Evolutionary conservation across 35 echinoderm and acorn worm species (phyloP).

Genomic region (Anneissia japonica): DNA sequence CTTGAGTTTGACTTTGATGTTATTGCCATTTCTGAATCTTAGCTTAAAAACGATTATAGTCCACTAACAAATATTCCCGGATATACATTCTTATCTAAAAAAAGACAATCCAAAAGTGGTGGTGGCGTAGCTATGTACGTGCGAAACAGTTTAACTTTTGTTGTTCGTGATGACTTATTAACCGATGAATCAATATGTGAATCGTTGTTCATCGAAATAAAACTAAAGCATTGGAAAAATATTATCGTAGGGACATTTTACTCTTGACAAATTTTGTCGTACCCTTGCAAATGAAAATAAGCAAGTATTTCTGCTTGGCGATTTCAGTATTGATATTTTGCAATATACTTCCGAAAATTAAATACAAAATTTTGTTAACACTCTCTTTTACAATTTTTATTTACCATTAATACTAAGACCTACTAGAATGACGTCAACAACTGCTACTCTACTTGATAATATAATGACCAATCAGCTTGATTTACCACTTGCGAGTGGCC

Average conservation of each 20-base stretch:
- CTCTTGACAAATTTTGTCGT: neutral
- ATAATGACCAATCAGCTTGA: no score
- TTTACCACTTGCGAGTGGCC: no score
- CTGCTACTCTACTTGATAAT: neutral
- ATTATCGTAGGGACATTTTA: neutral
- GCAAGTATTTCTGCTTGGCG: neutral
- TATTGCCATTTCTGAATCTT: neutral
- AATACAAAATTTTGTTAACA: neutral
- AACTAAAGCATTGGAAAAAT: neutral
- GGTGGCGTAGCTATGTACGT: neutral
- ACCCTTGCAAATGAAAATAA: neutral
- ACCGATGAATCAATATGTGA: neutral
- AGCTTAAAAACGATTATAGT: neutral
- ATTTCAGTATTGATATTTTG: neutral
- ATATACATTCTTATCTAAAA: neutral
- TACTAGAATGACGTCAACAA: neutral
- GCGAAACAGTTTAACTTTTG: neutral
- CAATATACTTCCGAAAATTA: neutral
- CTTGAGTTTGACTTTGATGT: neutral
- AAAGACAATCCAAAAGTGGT: neutral
- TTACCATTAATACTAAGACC: neutral
- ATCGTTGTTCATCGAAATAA: neutral
- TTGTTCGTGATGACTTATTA: neutral
- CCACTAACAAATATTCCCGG: neutral
- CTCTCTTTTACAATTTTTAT: neutral